Conservation (phyloP, 2,113 vertebrate genomes). For the Pterocles orientalis region DNA sequence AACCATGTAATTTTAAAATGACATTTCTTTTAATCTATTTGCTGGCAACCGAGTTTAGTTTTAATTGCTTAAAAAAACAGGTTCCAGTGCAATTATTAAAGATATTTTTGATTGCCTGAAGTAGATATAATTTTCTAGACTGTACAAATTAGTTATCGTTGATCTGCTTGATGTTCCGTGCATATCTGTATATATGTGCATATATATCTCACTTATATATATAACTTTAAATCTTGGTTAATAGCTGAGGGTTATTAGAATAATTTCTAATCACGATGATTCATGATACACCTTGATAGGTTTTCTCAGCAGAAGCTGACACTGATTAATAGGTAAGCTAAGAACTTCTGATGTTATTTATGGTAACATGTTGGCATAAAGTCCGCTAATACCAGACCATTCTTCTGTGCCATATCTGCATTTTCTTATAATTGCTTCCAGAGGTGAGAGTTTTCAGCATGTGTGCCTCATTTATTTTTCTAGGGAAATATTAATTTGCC, state of each 20-base stretch:
- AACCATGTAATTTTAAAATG: constrained; percentile 67
- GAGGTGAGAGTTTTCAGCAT: neutral
- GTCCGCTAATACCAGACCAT: rapidly evolving
- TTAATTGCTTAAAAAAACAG: constrained; percentile 76
- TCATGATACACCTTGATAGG: constrained; percentile 30
- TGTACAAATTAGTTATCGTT: constrained; percentile 75
- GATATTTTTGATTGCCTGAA: constrained; percentile 71
- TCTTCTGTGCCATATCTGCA: neutral
- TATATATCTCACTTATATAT: neutral
- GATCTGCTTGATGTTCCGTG: constrained; percentile 69
- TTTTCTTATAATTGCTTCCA: neutral
- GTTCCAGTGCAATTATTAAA: constrained; percentile 75
- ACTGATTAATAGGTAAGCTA: constrained; percentile 64
- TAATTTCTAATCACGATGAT: constrained; percentile 67
- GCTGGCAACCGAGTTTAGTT: constrained; percentile 66
- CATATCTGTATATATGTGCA: constrained; percentile 52
- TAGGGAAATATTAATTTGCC: neutral
- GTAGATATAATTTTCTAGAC: constrained; percentile 69
- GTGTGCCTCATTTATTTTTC: neutral
- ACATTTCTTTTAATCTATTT: constrained; percentile 66
- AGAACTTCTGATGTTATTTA: neutral
- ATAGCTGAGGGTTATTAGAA: constrained; percentile 69
- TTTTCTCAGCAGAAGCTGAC: constrained; percentile 59
- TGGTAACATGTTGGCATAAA: neutral
- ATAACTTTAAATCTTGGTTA: constrained; percentile 70